Conservation (phyloP, 2,888 invertebrate species). For the Argyra leucocephala region DNA sequence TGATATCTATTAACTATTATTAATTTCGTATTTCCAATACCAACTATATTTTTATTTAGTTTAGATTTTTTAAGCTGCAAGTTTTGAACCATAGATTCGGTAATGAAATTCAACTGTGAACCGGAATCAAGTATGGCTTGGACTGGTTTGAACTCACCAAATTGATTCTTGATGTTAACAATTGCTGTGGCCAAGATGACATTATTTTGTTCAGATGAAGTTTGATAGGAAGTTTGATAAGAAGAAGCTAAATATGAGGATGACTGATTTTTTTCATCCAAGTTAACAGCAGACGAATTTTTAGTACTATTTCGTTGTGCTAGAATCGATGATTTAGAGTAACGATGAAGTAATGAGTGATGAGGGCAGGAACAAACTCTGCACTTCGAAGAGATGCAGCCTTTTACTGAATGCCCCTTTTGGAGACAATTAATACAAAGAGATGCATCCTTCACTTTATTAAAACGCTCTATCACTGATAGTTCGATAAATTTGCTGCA, state of each 20-base stretch:
- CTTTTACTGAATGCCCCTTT: not conserved
- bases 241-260: not conserved
- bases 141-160: too few relatives aligned
- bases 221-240: not conserved
- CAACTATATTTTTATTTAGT: not conserved
- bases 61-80: too few relatives aligned
- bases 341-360: constrained; percentile 3
- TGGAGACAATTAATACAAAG: not conserved
- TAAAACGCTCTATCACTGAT: not conserved
- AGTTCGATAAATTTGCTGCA: not conserved
- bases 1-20: too few relatives aligned
- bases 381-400: not conserved
- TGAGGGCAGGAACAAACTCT: not conserved
- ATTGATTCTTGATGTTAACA: not conserved
- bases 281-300: not conserved
- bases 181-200: not conserved
- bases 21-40: not conserved
- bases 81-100: too few relatives aligned
- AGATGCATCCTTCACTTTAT: not conserved
- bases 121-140: too few relatives aligned
- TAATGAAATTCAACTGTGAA: too few relatives aligned
- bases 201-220: not conserved
- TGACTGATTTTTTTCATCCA: not conserved
- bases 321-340: not conserved
- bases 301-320: not conserved